phyloP scores from a whole-genome alignment of 2,797 vertebrate genomes.

The Phrynocephalus forsythii region DNA sequence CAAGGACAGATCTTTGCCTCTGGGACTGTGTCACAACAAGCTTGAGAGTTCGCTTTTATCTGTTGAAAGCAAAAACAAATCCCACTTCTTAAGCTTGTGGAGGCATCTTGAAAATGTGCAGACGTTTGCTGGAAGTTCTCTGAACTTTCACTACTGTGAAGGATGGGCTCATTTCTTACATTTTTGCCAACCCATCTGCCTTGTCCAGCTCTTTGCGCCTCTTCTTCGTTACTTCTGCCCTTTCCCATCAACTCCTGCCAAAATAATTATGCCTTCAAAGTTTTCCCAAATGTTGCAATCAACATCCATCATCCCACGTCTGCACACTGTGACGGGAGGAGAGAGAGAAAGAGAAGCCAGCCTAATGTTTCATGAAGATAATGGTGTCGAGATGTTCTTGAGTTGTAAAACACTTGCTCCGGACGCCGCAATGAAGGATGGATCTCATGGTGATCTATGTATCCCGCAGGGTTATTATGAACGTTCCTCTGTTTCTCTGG shows the following conservation, averaged over 20 bases:
- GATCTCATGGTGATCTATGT: not conserved
- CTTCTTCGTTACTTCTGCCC: not conserved
- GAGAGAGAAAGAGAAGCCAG: not conserved
- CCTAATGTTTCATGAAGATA: conserved; percentile 9
- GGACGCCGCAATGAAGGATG: not conserved
- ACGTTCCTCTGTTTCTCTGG: not conserved
- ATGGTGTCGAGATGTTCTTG: not conserved
- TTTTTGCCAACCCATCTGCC: not conserved
- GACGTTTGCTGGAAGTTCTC: not conserved
- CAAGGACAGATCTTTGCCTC: not conserved
- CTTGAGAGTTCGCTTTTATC: not conserved
- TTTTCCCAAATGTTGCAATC: not conserved
- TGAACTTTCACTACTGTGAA: not conserved
- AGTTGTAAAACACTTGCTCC: not conserved
- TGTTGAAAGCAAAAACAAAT: not conserved
- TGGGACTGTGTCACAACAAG: not conserved
- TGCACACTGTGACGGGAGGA: not conserved
- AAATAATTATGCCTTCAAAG: not conserved
- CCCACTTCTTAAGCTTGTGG: not conserved
- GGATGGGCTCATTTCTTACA: not conserved
- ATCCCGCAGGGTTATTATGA: not conserved
- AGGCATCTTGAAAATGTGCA: conserved; percentile 14
- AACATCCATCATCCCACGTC: conserved; percentile 15
- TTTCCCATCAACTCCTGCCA: conserved; percentile 32
- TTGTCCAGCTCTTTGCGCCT: not conserved